Conservation (phyloP, 2,797 vertebrate species). For the Buceros bicornis region DNA sequence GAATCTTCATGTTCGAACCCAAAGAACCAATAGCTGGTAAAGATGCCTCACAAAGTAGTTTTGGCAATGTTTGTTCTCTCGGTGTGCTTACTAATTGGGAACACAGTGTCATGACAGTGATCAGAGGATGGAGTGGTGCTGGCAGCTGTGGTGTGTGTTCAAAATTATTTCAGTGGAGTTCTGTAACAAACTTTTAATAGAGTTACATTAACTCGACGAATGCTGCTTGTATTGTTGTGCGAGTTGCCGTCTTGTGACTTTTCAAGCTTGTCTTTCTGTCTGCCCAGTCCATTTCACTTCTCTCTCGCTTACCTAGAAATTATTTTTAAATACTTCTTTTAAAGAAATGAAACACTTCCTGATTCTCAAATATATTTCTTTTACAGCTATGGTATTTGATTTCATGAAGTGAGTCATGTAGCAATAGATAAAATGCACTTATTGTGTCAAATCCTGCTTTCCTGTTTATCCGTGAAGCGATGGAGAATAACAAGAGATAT, state of each 20-base stretch:
- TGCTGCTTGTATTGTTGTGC: neutral
- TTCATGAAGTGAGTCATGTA: neutral
- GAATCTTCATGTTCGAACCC: neutral
- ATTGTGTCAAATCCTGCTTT: constrained; percentile 63
- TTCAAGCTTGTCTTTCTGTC: neutral
- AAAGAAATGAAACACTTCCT: neutral
- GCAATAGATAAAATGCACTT: neutral
- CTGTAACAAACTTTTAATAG: neutral
- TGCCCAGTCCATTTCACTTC: neutral
- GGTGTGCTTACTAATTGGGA: neutral
- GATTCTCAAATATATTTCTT: neutral
- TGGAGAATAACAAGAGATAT: constrained; percentile 29
- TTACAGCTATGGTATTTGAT: constrained; percentile 24
- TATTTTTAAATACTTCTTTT: neutral
- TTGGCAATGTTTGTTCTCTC: neutral
- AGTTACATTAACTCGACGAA: neutral
- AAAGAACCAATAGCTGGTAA: neutral
- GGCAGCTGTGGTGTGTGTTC: neutral
- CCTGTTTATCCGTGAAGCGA: constrained; percentile 71
- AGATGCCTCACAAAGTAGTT: neutral
- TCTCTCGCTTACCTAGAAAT: neutral
- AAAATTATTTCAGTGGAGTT: neutral
- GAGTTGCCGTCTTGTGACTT: neutral
- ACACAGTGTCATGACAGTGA: neutral
- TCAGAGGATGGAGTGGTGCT: neutral